Evolutionary conservation across 2,888 invertebrate genomes (phyloP).

Genomic region (Minunthozetes semirufus): DNA sequence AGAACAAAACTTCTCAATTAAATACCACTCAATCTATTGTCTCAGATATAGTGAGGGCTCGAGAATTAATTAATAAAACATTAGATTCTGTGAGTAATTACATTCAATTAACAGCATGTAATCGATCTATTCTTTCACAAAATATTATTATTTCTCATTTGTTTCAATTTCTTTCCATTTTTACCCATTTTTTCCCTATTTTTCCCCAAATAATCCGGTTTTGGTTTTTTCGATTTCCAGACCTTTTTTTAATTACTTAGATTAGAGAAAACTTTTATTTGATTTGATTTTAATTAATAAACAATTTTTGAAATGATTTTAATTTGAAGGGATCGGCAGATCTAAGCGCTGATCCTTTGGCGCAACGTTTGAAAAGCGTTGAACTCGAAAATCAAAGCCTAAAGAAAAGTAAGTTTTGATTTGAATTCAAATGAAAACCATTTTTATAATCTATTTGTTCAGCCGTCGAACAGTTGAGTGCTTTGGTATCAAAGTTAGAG

Average conservation of each 20-base stretch:
- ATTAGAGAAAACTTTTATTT: neutral
- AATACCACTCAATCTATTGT: constrained; percentile 29
- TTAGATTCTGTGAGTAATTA: constrained; percentile 36
- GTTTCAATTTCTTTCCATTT: neutral
- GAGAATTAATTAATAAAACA: constrained; percentile 34
- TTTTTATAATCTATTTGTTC: neutral
- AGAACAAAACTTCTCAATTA: neutral
- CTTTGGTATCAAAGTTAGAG: constrained; percentile 8
- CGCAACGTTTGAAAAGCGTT: neutral
- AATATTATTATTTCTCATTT: neutral
- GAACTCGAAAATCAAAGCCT: neutral
- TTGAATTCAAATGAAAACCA: neutral
- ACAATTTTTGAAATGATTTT: neutral
- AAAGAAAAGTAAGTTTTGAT: constrained; percentile 1
- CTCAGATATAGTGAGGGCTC: constrained; percentile 34
- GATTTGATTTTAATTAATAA: neutral
- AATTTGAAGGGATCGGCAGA: neutral
- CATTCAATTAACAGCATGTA: neutral
- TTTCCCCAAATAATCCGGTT: neutral
- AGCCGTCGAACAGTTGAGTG: constrained; percentile 21
- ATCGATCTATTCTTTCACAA: neutral
- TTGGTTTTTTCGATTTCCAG: neutral
- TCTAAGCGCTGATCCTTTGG: neutral
- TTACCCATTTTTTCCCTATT: neutral
- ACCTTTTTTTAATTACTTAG: neutral